Percentiles rank a stretch among this genome's conserved stretches.
Evolutionary conservation across 2,797 vertebrate species (phyloP).

Genomic region (Limosa lapponica): DNA sequence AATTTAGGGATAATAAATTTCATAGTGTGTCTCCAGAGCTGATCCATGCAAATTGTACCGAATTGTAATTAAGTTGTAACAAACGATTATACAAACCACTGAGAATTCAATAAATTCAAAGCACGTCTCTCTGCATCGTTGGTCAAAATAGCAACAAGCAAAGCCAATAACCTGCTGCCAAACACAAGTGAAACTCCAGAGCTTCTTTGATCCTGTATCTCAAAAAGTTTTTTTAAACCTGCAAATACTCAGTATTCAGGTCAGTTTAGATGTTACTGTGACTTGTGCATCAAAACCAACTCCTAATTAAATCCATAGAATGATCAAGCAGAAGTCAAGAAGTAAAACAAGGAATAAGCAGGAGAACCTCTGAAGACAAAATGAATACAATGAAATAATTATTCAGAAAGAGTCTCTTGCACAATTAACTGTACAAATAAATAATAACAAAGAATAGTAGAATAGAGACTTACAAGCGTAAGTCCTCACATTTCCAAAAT

Average conservation of each 20-base stretch:
- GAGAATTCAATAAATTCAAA: conserved; percentile 49
- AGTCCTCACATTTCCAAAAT: conserved; percentile 43
- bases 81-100: conserved; percentile 37
- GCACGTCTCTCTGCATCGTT: not conserved
- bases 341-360: conserved; percentile 33
- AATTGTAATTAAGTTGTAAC: conserved; percentile 42
- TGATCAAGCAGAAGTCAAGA: conserved; percentile 44
- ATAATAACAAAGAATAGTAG: not conserved
- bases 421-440: conserved; percentile 33
- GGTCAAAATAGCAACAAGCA: conserved; percentile 32
- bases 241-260: conserved; percentile 64
- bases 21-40: not conserved
- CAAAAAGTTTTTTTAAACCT: not conserved
- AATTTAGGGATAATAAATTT: conserved; percentile 30
- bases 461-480: not conserved
- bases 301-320: conserved; percentile 67
- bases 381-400: conserved; percentile 45
- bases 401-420: conserved; percentile 36
- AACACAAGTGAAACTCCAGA: conserved; percentile 8
- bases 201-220: conserved; percentile 47
- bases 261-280: conserved; percentile 62
- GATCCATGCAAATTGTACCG: conserved; percentile 23
- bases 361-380: conserved; percentile 21
- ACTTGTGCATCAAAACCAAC: conserved; percentile 65
- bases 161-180: conserved; percentile 32